Base-by-base conservation (phyloP, 1,140 invertebrate genomes). In the Philaenus spumarius region DNA sequence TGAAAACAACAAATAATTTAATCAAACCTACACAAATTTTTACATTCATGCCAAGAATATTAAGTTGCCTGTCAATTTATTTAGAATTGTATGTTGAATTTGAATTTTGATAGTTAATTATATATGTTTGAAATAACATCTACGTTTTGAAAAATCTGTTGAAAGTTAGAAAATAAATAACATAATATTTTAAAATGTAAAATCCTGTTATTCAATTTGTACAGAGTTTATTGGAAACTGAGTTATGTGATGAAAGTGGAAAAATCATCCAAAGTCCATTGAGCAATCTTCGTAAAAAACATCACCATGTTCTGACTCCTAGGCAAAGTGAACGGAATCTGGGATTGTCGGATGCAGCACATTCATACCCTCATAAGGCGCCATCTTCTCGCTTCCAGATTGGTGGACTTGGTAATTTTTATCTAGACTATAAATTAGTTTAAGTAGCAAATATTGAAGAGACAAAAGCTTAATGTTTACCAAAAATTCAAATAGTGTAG, bases 151-250 rank as follows among this genome's bases (percentile, higher is more conserved):
- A n/a, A n/a, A n/a, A n/a, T n/a, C n/a, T n/a, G n/a, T n/a, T n/a
- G n/a, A n/a, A n/a, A n/a, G 40, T 42, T 5, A 42, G 5, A 42
- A 42, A 4, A 5, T 4, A 42, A 42, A 3, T 17, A 4, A 4
- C 12, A 12, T 42, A 4, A 2, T 4, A 42, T 5, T 4, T 4
- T 5, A 4, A 48, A 23, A n/a, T 9, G n/a, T n/a, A n/a, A n/a
- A n/a, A n/a, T n/a, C n/a, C n/a, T n/a, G n/a, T n/a, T 35, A 19
- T 17, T 15, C 4, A 34, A 52, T 39, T 20, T 37, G 4, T 61
- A 19, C 71, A 90, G 86, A 90, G 87, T 69, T 74, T 89, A n/a
- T 68, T 89, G 30, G 88, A 91, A 68, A 86, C 87, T 1, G 87
- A 91, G 63, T 74, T 78, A 0, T 80, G 79, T 45, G 86, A 89